Evolutionary conservation across 2,113 vertebrate species (phyloP), one percentile per base, ranked within the genome.

Genomic region (Psittacara wagleri): DNA sequence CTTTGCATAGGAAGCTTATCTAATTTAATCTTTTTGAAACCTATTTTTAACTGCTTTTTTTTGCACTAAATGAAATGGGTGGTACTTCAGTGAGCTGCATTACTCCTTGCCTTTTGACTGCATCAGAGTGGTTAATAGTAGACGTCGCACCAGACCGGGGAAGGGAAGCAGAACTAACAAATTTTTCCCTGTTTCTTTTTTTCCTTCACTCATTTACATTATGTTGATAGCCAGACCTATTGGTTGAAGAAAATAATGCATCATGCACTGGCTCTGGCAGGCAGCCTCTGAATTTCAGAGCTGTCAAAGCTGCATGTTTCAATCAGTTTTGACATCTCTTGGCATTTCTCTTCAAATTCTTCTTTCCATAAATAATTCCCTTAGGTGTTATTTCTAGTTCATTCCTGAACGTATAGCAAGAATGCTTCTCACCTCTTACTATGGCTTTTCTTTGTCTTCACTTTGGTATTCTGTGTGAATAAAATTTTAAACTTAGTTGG

Each of bases 271-370:
- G 94, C 77, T 92, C 67, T 94, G 95, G 90, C 94, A 97, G 91
- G 48, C 96, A 97, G 93, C 75, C 89, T 94, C 48, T 57, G 95
- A 88, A 97, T 96, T 97, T 97, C 94, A 90, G 66, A 91, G 68
- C 82, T 97, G 96, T 97, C 97, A 97, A 94, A 86, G 61, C 72
- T 97, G 77, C 93, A 70, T 52, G 24, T 97, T 97, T 98, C 97
- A 98, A 98, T 98, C 97, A 97, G 86, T 96, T 97, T 67, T 95
- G 97, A 97, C 94, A 97, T 61, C 73, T 95, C 86, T 75, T 95
- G 93, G 62, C 92, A 97, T 96, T 96, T 96, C 74, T 93, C 95
- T 96, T 97, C 91, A 95, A 90, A 95, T 93, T 95, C 67, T 68
- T 52, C 73, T 85, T 96, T 97, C 96, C 97, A 98, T 97, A 97